These are phyloP conservation scores for Odocoileus hemionus DNA, from an alignment of 2,113 vertebrate genomes.

Conservation along the genomic window DNA sequence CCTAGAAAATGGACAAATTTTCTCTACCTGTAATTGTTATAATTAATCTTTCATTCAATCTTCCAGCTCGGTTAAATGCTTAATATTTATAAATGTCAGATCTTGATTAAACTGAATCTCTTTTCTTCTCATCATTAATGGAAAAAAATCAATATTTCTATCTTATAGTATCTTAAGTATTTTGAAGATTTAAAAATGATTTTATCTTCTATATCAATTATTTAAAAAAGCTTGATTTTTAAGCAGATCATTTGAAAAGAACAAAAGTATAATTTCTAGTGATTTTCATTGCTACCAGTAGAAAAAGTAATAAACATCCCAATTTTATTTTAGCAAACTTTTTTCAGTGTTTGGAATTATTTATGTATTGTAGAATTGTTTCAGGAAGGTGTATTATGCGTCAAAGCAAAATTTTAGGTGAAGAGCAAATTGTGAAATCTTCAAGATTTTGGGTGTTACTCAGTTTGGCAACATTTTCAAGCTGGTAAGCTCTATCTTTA, in stretches of 20 bases:
- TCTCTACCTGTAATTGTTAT: slow-evolving; percentile 32
- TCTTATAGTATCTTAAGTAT: slow-evolving; percentile 64
- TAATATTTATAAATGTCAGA: slow-evolving; percentile 63
- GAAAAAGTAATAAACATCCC: slow-evolving; percentile 79
- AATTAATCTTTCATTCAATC: slow-evolving; percentile 52
- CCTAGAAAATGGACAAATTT: slow-evolving; percentile 61
- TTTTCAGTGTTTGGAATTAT: slow-evolving; percentile 64
- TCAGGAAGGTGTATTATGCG: not conserved
- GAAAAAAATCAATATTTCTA: slow-evolving; percentile 43
- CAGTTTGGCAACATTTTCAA: not conserved
- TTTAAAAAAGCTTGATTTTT: slow-evolving; percentile 64
- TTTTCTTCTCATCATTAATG: slow-evolving; percentile 75
- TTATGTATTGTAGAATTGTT: slow-evolving; percentile 60
- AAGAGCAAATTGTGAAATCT: not conserved
- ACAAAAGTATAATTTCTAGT: slow-evolving; percentile 69
- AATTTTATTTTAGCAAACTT: slow-evolving; percentile 80
- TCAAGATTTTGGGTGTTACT: not conserved
- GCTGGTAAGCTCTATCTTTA: not conserved
- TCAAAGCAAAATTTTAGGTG: slow-evolving; percentile 20
- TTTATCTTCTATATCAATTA: slow-evolving; percentile 72
- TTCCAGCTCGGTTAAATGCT: slow-evolving; percentile 41
- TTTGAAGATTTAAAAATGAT: slow-evolving; percentile 67
- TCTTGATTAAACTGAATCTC: slow-evolving; percentile 64
- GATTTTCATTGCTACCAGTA: slow-evolving; percentile 74
- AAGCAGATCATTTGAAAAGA: slow-evolving; percentile 72